phyloP scores from a whole-genome alignment of 2,888 invertebrate genomes.

The Cryptus armator region DNA sequence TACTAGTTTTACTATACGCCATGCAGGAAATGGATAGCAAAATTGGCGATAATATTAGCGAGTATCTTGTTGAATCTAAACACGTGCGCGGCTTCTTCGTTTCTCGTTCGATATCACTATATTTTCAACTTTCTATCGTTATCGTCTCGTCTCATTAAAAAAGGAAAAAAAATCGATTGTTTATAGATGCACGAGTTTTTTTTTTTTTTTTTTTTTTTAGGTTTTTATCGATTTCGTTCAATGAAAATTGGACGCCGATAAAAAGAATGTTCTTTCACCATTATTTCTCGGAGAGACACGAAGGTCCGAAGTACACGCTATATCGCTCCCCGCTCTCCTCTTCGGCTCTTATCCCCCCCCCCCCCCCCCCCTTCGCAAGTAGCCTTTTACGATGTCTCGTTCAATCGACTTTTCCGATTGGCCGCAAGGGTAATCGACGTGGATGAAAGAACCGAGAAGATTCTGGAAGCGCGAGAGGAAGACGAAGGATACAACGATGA shows the following conservation, averaged over 20 bases:
- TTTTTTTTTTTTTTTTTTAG: background rate
- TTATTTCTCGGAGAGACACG: conserved; percentile 34
- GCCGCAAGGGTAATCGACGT: conserved; percentile 65
- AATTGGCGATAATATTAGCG: conserved; percentile 34
- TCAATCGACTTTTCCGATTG: conserved; percentile 76
- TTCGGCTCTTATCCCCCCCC: conserved; percentile 50
- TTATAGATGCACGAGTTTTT: background rate
- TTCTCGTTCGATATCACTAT: background rate
- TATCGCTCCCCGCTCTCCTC: conserved; percentile 38
- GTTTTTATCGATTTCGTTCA: conserved; percentile 22
- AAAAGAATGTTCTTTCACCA: conserved; percentile 30
- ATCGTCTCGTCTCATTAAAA: background rate
- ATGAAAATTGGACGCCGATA: conserved; percentile 53
- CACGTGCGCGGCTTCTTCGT: conserved; percentile 18
- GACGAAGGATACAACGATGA: conserved; percentile 21
- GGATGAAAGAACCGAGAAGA: conserved; percentile 43
- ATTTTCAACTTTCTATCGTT: background rate
- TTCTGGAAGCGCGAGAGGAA: conserved; percentile 28
- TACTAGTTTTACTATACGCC: conserved; percentile 13
- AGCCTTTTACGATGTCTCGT: conserved; percentile 78
- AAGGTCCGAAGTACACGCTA: conserved; percentile 18
- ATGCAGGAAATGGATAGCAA: conserved; percentile 15
- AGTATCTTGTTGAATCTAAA: conserved; percentile 28
- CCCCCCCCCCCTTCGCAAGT: conserved; percentile 49
- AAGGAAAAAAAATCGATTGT: background rate